Percentiles rank a stretch among this genome's conserved stretches.
These are phyloP conservation scores for Perdita meconis DNA, from an alignment of 2,888 invertebrate genomes.

Conservation along the genomic window DNA sequence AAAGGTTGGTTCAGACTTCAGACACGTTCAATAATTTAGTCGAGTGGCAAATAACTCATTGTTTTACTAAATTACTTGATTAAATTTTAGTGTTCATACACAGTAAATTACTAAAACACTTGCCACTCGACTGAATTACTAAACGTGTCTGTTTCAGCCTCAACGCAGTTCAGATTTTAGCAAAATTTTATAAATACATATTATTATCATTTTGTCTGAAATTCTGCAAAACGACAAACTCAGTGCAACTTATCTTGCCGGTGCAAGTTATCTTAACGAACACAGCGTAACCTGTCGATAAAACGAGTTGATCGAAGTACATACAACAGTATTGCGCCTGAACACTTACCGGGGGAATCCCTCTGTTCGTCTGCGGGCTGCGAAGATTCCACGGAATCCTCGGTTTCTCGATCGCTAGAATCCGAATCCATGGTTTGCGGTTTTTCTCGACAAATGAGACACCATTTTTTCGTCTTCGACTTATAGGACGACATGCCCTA, in stretches of 20 bases:
- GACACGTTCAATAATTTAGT: too few relatives aligned
- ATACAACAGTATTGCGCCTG: neutral
- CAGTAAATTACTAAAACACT: too few relatives aligned
- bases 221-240: too few relatives aligned
- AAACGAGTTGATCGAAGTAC: neutral
- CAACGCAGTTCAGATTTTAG: too few relatives aligned
- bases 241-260: neutral
- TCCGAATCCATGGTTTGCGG: constrained; percentile 65
- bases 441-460: constrained; percentile 53
- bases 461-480: constrained; percentile 46
- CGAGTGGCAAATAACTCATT: too few relatives aligned
- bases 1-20: too few relatives aligned
- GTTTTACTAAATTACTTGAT: too few relatives aligned
- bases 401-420: constrained; percentile 62
- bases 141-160: too few relatives aligned
- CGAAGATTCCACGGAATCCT: constrained; percentile 7
- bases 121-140: too few relatives aligned
- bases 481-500: constrained; percentile 42
- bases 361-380: constrained; percentile 11
- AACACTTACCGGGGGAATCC: constrained; percentile 23
- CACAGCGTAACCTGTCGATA: neutral
- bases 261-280: neutral
- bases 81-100: too few relatives aligned
- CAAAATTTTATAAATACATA: too few relatives aligned
- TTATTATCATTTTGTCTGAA: too few relatives aligned